A percentile compares a stretch with the other conserved stretches of the same genome.
phyloP scores from a whole-genome alignment of 2,797 vertebrate species.

The Diceros bicornis region DNA sequence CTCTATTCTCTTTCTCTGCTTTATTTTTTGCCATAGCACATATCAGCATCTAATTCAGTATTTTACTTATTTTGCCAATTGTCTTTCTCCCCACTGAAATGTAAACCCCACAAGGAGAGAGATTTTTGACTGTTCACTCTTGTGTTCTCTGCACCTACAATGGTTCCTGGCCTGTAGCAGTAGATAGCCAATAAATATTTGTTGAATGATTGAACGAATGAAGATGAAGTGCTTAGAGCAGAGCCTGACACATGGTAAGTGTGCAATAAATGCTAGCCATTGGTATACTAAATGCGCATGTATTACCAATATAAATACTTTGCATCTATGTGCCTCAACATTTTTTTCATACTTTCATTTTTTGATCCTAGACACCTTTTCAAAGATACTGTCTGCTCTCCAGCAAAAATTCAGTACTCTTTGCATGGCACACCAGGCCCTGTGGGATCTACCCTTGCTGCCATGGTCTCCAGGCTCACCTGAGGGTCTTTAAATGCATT shows the following conservation, averaged over 20 bases:
- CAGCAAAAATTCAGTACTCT: neutral
- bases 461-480: fast-evolving
- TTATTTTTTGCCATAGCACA: neutral
- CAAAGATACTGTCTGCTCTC: neutral
- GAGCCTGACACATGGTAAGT: neutral
- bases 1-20: neutral
- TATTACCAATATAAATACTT: neutral
- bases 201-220: neutral
- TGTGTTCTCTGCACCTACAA: neutral
- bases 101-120: neutral
- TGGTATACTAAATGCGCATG: neutral
- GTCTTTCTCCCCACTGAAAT: neutral
- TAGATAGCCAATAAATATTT: neutral
- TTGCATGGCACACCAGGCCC: fast-evolving
- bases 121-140: neutral
- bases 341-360: neutral
- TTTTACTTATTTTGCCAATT: neutral
- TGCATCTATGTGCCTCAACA: neutral
- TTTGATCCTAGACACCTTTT: neutral
- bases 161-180: neutral
- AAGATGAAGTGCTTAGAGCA: neutral
- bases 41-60: neutral
- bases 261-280: neutral
- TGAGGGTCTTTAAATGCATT: too few species aligned
- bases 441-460: fast-evolving